These are phyloP conservation scores for Plagodis pulveraria DNA, from an alignment of 2,888 invertebrate species.

Conservation along the genomic window DNA sequence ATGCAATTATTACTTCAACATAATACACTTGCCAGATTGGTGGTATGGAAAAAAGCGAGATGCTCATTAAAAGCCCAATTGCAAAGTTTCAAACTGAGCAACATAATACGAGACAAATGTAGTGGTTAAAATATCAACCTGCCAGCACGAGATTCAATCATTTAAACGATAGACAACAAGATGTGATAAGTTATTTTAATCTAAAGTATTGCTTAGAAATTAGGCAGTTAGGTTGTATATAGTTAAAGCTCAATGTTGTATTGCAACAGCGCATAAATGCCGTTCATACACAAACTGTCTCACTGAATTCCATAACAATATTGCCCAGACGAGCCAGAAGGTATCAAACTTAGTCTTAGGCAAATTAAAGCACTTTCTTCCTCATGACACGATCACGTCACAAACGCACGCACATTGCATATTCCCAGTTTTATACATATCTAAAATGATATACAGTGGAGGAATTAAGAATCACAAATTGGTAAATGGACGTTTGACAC, in stretches of 20 bases:
- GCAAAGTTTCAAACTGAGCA: too few relatives aligned
- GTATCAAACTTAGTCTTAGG: neutral
- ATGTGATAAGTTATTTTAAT: too few relatives aligned
- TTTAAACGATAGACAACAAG: too few relatives aligned
- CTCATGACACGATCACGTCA: constrained; percentile 25
- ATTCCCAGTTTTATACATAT: constrained; percentile 57
- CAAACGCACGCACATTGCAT: constrained; percentile 57
- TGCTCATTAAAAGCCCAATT: too few relatives aligned
- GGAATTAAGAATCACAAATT: constrained; percentile 70
- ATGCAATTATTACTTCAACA: too few relatives aligned
- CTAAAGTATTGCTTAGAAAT: too few relatives aligned
- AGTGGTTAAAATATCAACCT: too few relatives aligned
- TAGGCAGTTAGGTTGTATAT: neutral
- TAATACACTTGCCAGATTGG: too few relatives aligned
- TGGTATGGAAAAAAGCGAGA: too few relatives aligned
- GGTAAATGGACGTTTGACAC: constrained; percentile 76
- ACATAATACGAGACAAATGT: too few relatives aligned
- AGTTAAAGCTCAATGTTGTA: neutral
- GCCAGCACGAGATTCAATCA: too few relatives aligned
- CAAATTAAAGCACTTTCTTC: constrained; percentile 23
- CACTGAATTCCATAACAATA: constrained; percentile 49
- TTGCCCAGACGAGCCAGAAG: constrained; percentile 1
- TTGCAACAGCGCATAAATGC: neutral
- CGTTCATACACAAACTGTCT: constrained; percentile 35
- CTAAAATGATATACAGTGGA: constrained; percentile 78